phyloP scores from a whole-genome alignment of 2,888 invertebrate genomes.

The Acanthosepion pharaonis region DNA sequence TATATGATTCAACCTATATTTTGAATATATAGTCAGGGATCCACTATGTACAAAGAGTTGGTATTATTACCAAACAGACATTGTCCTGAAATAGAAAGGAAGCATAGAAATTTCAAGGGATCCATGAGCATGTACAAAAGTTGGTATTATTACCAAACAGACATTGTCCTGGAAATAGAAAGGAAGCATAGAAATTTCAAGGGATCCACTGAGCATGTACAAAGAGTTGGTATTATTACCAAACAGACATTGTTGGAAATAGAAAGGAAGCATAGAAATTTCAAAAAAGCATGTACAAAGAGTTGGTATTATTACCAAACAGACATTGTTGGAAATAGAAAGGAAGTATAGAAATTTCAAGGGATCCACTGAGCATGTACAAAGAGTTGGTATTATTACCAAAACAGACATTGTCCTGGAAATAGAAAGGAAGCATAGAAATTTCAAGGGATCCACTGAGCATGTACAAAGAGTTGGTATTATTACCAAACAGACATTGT shows the following conservation, averaged over 20 bases:
- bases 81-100: background rate
- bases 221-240: background rate
- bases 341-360: background rate
- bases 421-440: background rate
- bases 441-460: constrained; percentile 68
- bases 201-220: constrained; percentile 65
- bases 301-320: background rate
- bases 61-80: background rate
- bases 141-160: background rate
- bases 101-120: constrained; percentile 54
- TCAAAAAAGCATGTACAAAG: constrained; percentile 51
- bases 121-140: constrained; percentile 59
- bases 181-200: background rate
- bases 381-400: background rate
- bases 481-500: background rate
- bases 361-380: constrained; percentile 65
- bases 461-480: background rate
- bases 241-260: background rate
- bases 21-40: constrained; percentile 71
- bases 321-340: background rate
- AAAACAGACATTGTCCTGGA: background rate
- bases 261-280: background rate
- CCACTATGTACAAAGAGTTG: constrained; percentile 58
- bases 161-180: background rate
- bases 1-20: constrained; percentile 69